Evolutionary conservation across 2,797 vertebrate genomes (phyloP), one percentile per base, ranked within the genome.

Genomic region (Clarias pachynema): DNA sequence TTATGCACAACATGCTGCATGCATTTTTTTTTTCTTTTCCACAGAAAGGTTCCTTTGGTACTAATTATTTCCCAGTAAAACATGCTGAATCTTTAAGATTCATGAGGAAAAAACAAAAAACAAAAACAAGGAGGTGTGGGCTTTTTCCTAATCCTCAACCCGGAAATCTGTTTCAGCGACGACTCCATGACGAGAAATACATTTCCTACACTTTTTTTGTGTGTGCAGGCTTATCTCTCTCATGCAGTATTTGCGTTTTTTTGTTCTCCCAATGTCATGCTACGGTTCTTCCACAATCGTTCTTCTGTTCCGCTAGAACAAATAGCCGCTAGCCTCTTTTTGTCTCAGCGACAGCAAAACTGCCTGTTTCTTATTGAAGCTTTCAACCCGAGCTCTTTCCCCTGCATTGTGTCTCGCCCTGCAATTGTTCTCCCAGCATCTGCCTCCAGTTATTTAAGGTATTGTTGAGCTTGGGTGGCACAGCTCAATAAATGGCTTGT

Each of bases 261-360:
- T 95, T 95, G 94, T 95, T 94, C 94, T 91, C 90, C 90, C 91
- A 89, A 91, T 95, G 94, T 95, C 93, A 94, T 91, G 93, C 92
- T 93, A 94, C 93, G 92, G 94, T 95, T 95, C 94, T 94, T 92
- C 85, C 91, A 86, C 93, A 93, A 93, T 93, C 93, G 93, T 91
- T 90, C 89, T 66, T 94, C 90, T 94, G 93, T 95, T 95, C 91
- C 82, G 68, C 87, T 79, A 92, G 93, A 94, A 94, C 95, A 94
- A 95, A 95, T 94, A 93, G 94, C 90, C 79, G 74, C 91, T 93
- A 90, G 91, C 88, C 93, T 93, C 91, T 93, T 94, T 95, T 95
- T 95, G 94, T 96, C 93, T 94, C 90, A 81, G 79, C 91, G 91
- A 93, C 92, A 94, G 94, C 92, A 91, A 86, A 89, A 93, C 91